Evolutionary conservation across 2,113 vertebrate genomes (phyloP).

Genomic region (Euleptes europaea): DNA sequence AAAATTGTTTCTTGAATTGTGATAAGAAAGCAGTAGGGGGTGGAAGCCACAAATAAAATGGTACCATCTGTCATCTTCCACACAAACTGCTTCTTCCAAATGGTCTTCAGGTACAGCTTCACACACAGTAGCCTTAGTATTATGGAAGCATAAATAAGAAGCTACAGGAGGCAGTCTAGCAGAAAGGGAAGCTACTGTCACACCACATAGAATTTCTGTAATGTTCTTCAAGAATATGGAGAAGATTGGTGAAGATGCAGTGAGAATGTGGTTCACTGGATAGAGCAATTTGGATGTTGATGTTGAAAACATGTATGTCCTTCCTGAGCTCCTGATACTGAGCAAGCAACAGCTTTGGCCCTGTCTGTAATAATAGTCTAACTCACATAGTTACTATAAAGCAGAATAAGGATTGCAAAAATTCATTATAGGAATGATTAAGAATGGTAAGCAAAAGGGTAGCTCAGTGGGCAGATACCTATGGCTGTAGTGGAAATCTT

Average conservation of each 20-base stretch:
- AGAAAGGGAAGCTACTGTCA: not conserved
- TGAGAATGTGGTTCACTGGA: no score
- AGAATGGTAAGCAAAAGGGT: not conserved
- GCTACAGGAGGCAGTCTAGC: not conserved
- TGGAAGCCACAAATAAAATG: not conserved
- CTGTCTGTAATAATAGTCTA: not conserved
- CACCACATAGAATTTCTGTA: not conserved
- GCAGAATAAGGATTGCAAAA: not conserved
- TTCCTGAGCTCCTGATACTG: no score
- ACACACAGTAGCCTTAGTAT: not conserved
- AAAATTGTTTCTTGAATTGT: not conserved
- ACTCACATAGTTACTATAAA: not conserved
- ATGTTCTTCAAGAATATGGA: not conserved
- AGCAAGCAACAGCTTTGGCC: not conserved
- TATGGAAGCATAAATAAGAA: not conserved
- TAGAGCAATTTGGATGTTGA: no score
- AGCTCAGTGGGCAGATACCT: not conserved
- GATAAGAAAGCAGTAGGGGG: not conserved
- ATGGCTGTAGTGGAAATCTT: not conserved
- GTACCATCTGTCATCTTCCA: not conserved
- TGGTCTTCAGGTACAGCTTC: not conserved
- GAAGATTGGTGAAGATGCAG: no score
- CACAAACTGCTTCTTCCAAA: not conserved
- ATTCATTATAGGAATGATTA: not conserved
- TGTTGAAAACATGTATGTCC: no score